Conservation (phyloP, 2,888 invertebrate species). For the Mesoligia furuncula region DNA sequence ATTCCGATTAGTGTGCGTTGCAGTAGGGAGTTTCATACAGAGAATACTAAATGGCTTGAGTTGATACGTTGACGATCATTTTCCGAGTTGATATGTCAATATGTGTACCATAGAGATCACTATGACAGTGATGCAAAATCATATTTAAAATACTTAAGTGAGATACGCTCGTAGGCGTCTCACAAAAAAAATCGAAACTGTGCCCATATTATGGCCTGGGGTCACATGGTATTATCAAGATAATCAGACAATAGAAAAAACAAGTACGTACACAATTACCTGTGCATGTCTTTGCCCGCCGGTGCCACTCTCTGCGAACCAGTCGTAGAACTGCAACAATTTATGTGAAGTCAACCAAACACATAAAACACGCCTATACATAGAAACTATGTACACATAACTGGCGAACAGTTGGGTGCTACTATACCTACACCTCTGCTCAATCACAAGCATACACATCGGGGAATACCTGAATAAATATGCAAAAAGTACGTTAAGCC, state of each 20-base stretch:
- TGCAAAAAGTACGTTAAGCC: too few species aligned
- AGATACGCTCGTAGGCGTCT: too few species aligned
- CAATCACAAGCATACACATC: background rate
- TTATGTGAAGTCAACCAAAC: background rate
- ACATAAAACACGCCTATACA: background rate
- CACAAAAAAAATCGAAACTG: background rate
- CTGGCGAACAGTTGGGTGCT: background rate
- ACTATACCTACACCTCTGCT: background rate
- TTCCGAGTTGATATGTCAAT: too few species aligned
- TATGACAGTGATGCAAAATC: too few species aligned
- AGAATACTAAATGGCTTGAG: too few species aligned
- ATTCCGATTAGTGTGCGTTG: too few species aligned
- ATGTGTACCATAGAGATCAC: too few species aligned
- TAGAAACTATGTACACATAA: background rate
- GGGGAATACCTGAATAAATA: background rate
- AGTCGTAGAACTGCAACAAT: background rate
- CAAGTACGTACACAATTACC: conserved; percentile 5
- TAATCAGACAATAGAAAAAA: background rate
- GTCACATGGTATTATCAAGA: background rate
- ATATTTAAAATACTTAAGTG: too few species aligned
- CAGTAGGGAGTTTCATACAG: too few species aligned
- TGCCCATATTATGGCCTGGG: background rate
- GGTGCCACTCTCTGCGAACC: background rate
- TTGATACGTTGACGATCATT: too few species aligned
- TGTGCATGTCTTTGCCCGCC: background rate